A percentile compares a stretch with the other conserved stretches of the same genome.
Evolutionary conservation across 1,140 invertebrate genomes (phyloP).

Genomic region (Contarinia nasturtii): DNA sequence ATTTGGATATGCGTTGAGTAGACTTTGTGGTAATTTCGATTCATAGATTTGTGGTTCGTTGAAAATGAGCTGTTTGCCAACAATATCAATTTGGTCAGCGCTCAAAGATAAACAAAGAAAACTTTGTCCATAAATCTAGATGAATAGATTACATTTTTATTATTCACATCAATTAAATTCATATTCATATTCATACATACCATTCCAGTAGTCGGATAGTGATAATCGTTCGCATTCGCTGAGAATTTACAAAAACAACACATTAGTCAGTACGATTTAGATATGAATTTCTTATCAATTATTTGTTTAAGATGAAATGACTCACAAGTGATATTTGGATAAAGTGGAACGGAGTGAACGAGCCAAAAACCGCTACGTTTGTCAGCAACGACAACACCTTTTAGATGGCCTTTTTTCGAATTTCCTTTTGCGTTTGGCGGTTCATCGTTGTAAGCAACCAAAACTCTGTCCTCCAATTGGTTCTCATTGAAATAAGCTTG

Average conservation of each 20-base stretch:
- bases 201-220: slow-evolving; percentile 50
- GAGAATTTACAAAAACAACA: background rate
- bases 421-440: slow-evolving; percentile 37
- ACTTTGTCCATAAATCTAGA: slow-evolving; percentile 69
- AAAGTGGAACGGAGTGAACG: slow-evolving; percentile 78
- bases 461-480: slow-evolving; percentile 27
- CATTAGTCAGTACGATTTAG: too few relatives aligned
- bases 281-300: background rate
- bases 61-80: slow-evolving; percentile 52
- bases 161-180: too few relatives aligned
- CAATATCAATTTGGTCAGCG: slow-evolving; percentile 38
- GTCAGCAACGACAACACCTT: slow-evolving; percentile 63
- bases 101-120: slow-evolving; percentile 67
- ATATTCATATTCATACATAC: too few relatives aligned
- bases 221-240: slow-evolving; percentile 29
- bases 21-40: slow-evolving; percentile 31
- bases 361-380: slow-evolving; percentile 63
- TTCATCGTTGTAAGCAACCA: slow-evolving; percentile 72
- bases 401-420: slow-evolving; percentile 53
- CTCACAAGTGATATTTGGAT: slow-evolving; percentile 31
- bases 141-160: too few relatives aligned
- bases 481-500: slow-evolving; percentile 32
- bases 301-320: background rate
- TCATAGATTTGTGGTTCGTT: slow-evolving; percentile 54
- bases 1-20: slow-evolving; percentile 28